phyloP scores from a whole-genome alignment of 2,888 invertebrate genomes.

The Heliconius charithonia region DNA sequence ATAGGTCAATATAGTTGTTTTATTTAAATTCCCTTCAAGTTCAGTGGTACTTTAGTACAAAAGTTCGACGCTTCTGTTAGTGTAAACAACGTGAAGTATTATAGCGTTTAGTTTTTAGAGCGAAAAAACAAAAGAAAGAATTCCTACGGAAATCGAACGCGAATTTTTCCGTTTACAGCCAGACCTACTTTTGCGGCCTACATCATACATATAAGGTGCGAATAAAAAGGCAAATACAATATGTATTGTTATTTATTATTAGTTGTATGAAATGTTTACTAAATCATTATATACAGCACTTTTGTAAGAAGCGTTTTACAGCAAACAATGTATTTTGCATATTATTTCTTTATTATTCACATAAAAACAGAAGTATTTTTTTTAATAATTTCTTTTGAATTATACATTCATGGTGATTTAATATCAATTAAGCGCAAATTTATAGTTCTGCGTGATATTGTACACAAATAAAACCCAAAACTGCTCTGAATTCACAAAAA shows the following conservation, averaged over 20 bases:
- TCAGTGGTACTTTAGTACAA: too few species aligned
- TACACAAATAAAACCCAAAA: neutral
- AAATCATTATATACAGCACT: neutral
- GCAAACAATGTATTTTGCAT: neutral
- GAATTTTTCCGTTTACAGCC: too few species aligned
- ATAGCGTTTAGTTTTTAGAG: too few species aligned
- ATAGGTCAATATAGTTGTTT: too few species aligned
- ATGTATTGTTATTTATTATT: slow-evolving; percentile 20
- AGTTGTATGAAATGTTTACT: neutral
- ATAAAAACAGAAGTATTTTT: neutral
- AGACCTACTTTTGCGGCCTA: neutral
- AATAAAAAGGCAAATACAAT: slow-evolving; percentile 7
- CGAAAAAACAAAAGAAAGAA: too few species aligned
- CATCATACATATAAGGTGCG: neutral
- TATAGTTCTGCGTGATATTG: neutral
- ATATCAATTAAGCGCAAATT: neutral
- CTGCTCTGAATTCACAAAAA: neutral
- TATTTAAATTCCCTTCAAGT: too few species aligned
- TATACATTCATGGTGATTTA: neutral
- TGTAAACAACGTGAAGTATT: too few species aligned
- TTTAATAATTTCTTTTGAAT: neutral
- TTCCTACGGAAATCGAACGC: too few species aligned
- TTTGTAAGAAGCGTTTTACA: neutral
- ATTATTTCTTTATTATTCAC: neutral
- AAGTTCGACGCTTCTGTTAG: too few species aligned